Percentiles rank a stretch among this genome's conserved stretches.
These are phyloP conservation scores for Ectobius pallidus DNA, from an alignment of 2,888 invertebrate genomes.

Conservation along the genomic window DNA sequence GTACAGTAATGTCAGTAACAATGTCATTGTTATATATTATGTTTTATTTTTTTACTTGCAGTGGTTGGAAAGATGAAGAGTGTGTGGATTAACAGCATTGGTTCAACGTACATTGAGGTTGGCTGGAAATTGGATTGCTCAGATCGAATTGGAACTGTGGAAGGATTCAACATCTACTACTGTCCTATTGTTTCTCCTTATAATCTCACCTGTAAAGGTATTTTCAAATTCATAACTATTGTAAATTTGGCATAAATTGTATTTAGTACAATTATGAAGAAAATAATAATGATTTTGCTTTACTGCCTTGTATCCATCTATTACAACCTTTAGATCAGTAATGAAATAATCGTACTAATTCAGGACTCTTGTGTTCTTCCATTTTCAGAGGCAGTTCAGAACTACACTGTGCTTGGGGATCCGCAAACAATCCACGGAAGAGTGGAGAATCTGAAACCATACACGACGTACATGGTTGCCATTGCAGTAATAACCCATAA, in stretches of 20 bases:
- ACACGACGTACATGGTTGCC: constrained; percentile 73
- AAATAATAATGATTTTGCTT: too few relatives aligned
- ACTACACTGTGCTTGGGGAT: constrained; percentile 50
- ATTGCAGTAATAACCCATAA: constrained; percentile 68
- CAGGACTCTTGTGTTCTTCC: too few relatives aligned
- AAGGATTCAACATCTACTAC: constrained; percentile 77
- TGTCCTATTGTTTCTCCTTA: constrained; percentile 67
- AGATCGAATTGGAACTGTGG: constrained; percentile 71
- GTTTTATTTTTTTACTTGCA: constrained; percentile 37
- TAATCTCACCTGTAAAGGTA: constrained; percentile 61
- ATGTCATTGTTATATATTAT: too few relatives aligned
- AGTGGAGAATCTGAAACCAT: constrained; percentile 68
- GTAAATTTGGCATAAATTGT: not conserved
- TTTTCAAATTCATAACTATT: not conserved
- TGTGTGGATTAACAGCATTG: constrained; percentile 59
- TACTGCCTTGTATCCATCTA: too few relatives aligned
- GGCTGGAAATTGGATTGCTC: constrained; percentile 81
- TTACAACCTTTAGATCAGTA: too few relatives aligned
- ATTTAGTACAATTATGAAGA: too few relatives aligned
- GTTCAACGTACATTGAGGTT: constrained; percentile 64
- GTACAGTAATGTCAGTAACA: too few relatives aligned
- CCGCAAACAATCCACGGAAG: constrained; percentile 36
- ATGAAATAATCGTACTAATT: too few relatives aligned
- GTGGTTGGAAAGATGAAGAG: constrained; percentile 64
- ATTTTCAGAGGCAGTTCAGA: constrained; percentile 21